Base-by-base conservation (phyloP, 2,113 vertebrate genomes). In the Oryzias javanicus region DNA sequence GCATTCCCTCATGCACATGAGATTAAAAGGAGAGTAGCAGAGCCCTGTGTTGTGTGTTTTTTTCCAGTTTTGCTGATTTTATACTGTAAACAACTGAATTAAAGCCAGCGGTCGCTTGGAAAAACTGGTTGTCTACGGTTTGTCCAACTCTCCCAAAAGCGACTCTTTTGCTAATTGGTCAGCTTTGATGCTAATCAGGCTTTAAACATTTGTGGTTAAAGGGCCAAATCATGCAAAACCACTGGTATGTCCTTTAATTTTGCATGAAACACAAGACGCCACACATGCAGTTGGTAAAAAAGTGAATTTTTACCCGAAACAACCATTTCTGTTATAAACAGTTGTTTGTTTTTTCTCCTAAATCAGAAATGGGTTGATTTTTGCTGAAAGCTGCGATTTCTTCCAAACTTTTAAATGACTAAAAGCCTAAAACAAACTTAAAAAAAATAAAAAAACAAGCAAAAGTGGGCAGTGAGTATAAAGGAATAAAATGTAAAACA, bases 221-320 rank as follows among this genome's bases (percentile, higher is more conserved):
- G 18, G 8, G 17, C 24, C 35, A 52, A 45, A 47, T 58, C 44
- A 58, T 58, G 14, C 42, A 65, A 55, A 42, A 7, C 6, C 18
- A 41, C n/a, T 58, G n/a, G 19, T 35, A 20, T 40, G 18, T 47
- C 19, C 27, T 27, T 53, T 17, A 42, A 64, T 59, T 60, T 45
- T 14, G 41, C 18, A 16, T n/a, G 4, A 46, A 20, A 52, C 16
- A 55, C 5, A 19, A 5, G 62, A 18, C 5, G 12, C 16, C 12
- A 14, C 15, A 64, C 10, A 7, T 46, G 24, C 42, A 22, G 16
- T 22, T 20, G 12, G 49, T 19, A 3, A 27, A 51, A 22, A 52
- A 51, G 16, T 40, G 51, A 40, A 18, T 17, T 7, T 42, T 18
- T 41, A 29, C 24, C 29, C n/a, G 15, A 5, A 5, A 47, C 45